phyloP scores from a whole-genome alignment of 2,113 vertebrate genomes.

The Cyanoliseus patagonus region DNA sequence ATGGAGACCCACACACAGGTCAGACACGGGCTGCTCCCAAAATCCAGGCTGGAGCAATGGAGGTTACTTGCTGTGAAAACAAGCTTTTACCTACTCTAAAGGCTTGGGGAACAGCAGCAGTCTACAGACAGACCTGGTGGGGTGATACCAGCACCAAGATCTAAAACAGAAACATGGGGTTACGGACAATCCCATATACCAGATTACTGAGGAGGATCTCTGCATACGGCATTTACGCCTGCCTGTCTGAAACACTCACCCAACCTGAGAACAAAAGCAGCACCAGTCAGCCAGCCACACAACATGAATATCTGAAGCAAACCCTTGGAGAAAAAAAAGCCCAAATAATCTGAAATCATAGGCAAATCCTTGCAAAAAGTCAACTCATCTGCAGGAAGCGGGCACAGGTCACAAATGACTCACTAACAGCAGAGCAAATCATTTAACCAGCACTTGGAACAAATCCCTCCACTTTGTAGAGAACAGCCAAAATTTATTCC shows the following conservation, averaged over 20 bases:
- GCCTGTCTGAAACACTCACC: not conserved
- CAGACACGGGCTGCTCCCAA: not conserved
- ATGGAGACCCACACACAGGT: not conserved
- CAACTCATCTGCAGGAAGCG: not conserved
- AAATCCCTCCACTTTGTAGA: not conserved
- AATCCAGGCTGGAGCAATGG: not conserved
- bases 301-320: slow-evolving; percentile 10
- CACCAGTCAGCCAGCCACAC: not conserved
- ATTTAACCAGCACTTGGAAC: slow-evolving; percentile 15
- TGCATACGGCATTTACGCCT: not conserved
- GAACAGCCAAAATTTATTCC: slow-evolving; percentile 24
- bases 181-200: not conserved
- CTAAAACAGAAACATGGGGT: not conserved
- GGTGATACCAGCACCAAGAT: not conserved
- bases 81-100: not conserved
- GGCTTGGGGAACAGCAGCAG: not conserved
- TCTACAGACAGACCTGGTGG: not conserved
- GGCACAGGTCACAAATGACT: slow-evolving; percentile 44
- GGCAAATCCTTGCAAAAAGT: slow-evolving; percentile 10
- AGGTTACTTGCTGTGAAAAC: not conserved
- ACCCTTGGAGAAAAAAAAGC: not conserved
- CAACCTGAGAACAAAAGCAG: not conserved
- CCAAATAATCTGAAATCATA: slow-evolving; percentile 9
- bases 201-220: not conserved
- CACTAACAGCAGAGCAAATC: slow-evolving; percentile 18